phyloP scores from a whole-genome alignment of 2,797 vertebrate genomes.

The Orestias chungarensis region DNA sequence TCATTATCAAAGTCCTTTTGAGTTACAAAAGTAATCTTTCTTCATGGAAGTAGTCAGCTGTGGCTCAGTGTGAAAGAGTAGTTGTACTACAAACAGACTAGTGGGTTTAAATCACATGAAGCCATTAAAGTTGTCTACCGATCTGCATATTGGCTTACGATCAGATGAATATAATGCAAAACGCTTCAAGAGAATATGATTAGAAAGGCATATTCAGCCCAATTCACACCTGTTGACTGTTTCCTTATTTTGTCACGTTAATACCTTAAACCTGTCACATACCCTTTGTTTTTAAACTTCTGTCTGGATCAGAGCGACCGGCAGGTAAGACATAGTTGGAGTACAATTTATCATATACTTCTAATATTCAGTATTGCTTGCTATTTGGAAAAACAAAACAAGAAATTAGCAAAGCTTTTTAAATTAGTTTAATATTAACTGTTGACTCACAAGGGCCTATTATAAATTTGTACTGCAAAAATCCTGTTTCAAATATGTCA shows the following conservation, averaged over 20 bases:
- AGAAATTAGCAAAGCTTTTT: too few relatives aligned
- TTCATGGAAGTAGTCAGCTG: background rate
- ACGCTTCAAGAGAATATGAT: too few relatives aligned
- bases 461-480: too few relatives aligned
- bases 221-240: background rate
- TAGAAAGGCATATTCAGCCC: too few relatives aligned
- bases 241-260: background rate
- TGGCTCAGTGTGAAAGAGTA: background rate
- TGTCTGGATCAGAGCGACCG: too few relatives aligned
- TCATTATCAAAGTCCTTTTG: constrained; percentile 39
- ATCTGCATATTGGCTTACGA: background rate
- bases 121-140: background rate
- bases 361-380: too few relatives aligned
- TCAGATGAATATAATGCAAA: background rate
- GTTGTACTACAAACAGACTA: background rate
- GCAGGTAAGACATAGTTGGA: too few relatives aligned
- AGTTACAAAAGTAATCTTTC: background rate
- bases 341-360: too few relatives aligned
- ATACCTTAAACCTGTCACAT: background rate
- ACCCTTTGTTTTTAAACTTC: background rate
- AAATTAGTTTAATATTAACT: too few relatives aligned
- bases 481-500: too few relatives aligned
- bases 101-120: background rate
- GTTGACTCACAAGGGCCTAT: too few relatives aligned
- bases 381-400: too few relatives aligned